A percentile compares a stretch with the other conserved stretches of the same genome.
Evolutionary conservation across 2,113 vertebrate species (phyloP).

Genomic region (Heterocephalus glaber): DNA sequence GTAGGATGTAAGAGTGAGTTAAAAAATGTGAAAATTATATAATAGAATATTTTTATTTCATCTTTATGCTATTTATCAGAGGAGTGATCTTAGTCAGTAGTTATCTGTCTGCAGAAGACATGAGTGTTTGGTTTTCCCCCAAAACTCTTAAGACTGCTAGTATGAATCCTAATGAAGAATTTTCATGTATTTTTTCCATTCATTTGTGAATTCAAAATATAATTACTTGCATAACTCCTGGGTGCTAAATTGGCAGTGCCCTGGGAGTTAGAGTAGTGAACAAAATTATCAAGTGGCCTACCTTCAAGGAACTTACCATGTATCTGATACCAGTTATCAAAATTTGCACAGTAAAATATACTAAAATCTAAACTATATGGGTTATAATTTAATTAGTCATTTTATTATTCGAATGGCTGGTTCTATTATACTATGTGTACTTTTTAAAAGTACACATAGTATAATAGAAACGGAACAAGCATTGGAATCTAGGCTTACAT

Average conservation of each 20-base stretch:
- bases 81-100: not conserved
- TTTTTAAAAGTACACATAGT: not conserved
- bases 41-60: not conserved
- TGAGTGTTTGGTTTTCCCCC: not conserved
- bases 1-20: not conserved
- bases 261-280: not conserved
- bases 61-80: not conserved
- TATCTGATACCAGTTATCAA: not conserved
- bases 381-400: slow-evolving; percentile 25
- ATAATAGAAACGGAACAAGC: not conserved
- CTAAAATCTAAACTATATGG: not conserved
- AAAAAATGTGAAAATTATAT: not conserved
- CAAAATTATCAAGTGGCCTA: not conserved
- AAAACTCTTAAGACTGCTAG: not conserved
- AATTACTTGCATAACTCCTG: not conserved
- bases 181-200: not conserved
- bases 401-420: not conserved
- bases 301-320: not conserved
- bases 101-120: not conserved
- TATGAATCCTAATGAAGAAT: slow-evolving; percentile 12
- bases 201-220: slow-evolving; percentile 6
- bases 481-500: not conserved
- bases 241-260: not conserved
- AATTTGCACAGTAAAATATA: not conserved
- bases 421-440: not conserved